Evolutionary conservation across 1,140 invertebrate species (phyloP).

Genomic region (Trichonephila clavata): DNA sequence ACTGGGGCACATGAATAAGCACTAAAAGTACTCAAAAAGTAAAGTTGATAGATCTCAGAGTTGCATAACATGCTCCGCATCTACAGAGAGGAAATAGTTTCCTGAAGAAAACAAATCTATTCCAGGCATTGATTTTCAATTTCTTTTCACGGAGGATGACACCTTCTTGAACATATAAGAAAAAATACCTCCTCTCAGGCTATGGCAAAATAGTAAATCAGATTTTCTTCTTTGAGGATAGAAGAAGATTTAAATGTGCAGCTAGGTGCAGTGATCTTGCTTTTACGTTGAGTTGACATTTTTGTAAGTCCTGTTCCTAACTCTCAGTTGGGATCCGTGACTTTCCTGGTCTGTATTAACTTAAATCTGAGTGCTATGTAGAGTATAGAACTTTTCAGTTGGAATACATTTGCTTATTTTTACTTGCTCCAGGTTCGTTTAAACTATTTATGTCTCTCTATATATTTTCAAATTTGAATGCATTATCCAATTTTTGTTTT

Average conservation of each 20-base stretch:
- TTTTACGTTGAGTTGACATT: not conserved
- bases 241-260: not conserved
- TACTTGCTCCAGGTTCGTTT: too few species aligned
- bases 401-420: too few species aligned
- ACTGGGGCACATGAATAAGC: not conserved
- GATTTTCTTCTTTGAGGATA: not conserved
- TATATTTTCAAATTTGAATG: too few species aligned
- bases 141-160: not conserved
- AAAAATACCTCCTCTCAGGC: not conserved
- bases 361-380: not conserved
- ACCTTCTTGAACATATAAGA: not conserved
- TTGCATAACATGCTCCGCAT: not conserved
- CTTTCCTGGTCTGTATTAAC: not conserved
- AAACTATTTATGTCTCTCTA: too few species aligned
- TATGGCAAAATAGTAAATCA: not conserved
- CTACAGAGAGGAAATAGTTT: not conserved
- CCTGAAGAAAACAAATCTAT: conserved; percentile 20
- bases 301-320: not conserved
- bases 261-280: not conserved
- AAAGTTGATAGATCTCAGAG: not conserved
- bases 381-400: too few species aligned
- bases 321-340: not conserved
- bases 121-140: conserved; percentile 35
- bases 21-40: not conserved
- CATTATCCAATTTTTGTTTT: too few species aligned